Evolutionary conservation across 2,797 vertebrate genomes (phyloP), one percentile per base, ranked within the genome.

Genomic region (Octomys mimax): DNA sequence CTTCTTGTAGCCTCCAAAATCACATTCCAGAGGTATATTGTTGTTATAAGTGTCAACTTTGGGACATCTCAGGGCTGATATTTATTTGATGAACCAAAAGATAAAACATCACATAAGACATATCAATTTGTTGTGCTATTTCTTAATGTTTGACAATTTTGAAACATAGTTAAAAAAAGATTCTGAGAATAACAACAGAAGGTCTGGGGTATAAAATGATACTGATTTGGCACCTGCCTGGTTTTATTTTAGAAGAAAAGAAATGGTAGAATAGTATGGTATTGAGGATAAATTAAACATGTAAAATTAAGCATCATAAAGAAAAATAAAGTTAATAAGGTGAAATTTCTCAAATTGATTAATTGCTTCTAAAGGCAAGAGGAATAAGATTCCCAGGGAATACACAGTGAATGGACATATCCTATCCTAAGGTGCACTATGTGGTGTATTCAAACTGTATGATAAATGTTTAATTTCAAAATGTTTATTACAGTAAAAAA

Each of bases 241-340:
- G 39, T 91, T 87, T 94, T 95, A 91, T 87, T 96, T 92, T 89
- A 73, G 57, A 86, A 95, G 86, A 91, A 54, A 54, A 92, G 71
- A 79, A 61, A 78, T 84, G 82, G 49, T 87, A 28, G 68, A 95
- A 70, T 73, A 83, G 21, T 36, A 33, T 21, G 36, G 6, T 39
- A 52, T 73, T 95, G 73, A 92, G 39, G 36, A 77, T 73, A 77
- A 66, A 84, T 82, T 92, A 89, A 39, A 94, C 70, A 83, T 70
- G 71, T 68, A 83, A 84, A 84, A 87, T 93, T 84, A 95, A 46
- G 93, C 14, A 39, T 71, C 42, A 66, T 88, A 61, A 91, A 49
- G 36, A 66, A 84, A 80, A 89, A 86, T 46, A 13, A 87, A 87
- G 12, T 75, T 61, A 89, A 62, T 73, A 84, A 81, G 6, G 18